A percentile compares a stretch with the other conserved stretches of the same genome.
Evolutionary conservation across 2,113 vertebrate genomes (phyloP).

Genomic region (Chaetops frenatus): DNA sequence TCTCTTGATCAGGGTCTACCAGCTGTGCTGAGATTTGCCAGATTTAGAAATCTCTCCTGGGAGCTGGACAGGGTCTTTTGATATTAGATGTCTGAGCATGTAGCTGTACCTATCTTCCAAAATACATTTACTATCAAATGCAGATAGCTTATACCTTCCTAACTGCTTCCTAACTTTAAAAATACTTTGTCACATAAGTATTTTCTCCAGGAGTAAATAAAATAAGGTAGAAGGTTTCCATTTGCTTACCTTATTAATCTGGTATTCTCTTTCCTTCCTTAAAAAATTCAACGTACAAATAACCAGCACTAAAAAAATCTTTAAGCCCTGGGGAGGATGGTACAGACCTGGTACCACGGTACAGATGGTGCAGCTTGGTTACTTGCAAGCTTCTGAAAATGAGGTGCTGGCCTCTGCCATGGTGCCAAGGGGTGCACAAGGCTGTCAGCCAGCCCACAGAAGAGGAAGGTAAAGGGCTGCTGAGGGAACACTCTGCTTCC

Average conservation of each 20-base stretch:
- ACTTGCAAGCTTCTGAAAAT: background rate
- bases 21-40: background rate
- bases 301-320: background rate
- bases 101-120: background rate
- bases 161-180: background rate
- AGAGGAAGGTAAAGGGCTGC: background rate
- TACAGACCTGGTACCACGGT: background rate
- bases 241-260: background rate
- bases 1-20: background rate
- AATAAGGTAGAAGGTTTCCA: background rate
- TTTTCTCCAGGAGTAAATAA: background rate
- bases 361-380: background rate
- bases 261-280: background rate
- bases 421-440: background rate
- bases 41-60: background rate
- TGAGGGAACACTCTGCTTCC: background rate
- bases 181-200: background rate
- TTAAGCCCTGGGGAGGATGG: background rate
- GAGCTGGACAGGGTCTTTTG: background rate
- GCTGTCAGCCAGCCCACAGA: background rate
- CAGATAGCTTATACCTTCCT: background rate
- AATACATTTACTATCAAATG: background rate
- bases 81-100: background rate
- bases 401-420: background rate
- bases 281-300: background rate